Evolutionary conservation across 1,140 invertebrate species (phyloP).

Genomic region (Trichonephila clavata): DNA sequence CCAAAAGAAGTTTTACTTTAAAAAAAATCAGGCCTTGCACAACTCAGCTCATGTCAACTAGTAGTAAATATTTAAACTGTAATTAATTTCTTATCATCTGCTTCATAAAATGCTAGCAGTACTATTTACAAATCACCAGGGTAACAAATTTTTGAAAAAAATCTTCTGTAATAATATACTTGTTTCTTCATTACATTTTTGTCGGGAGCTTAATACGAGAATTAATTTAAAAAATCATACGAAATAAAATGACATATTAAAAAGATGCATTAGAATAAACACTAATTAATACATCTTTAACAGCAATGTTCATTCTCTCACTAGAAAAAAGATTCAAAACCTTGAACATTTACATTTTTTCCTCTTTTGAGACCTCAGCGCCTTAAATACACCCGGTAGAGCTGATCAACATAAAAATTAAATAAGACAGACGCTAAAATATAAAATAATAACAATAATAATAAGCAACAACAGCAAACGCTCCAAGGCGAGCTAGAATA

Average conservation of each 20-base stretch:
- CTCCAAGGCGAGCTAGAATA: background rate
- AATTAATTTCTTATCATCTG: too few species aligned
- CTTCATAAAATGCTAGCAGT: too few species aligned
- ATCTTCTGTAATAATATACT: too few species aligned
- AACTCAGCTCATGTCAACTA: too few species aligned
- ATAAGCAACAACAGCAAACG: background rate
- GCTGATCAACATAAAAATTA: slow-evolving; percentile 12
- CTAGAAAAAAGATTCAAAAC: background rate
- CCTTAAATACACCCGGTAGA: background rate
- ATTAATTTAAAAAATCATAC: background rate
- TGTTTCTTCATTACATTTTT: too few species aligned
- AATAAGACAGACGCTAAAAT: slow-evolving; percentile 19
- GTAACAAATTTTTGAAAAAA: too few species aligned
- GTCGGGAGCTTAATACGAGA: too few species aligned
- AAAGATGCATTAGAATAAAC: background rate
- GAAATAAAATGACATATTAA: background rate
- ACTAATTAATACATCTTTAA: background rate
- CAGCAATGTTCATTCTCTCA: background rate
- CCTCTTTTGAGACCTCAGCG: too few species aligned
- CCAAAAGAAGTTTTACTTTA: too few species aligned
- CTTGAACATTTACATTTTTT: background rate
- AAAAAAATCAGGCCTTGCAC: too few species aligned
- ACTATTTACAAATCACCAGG: too few species aligned
- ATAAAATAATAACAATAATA: slow-evolving; percentile 13
- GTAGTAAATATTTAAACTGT: too few species aligned